Conservation (phyloP, 2,797 vertebrate genomes). For the Clamator glandarius region DNA sequence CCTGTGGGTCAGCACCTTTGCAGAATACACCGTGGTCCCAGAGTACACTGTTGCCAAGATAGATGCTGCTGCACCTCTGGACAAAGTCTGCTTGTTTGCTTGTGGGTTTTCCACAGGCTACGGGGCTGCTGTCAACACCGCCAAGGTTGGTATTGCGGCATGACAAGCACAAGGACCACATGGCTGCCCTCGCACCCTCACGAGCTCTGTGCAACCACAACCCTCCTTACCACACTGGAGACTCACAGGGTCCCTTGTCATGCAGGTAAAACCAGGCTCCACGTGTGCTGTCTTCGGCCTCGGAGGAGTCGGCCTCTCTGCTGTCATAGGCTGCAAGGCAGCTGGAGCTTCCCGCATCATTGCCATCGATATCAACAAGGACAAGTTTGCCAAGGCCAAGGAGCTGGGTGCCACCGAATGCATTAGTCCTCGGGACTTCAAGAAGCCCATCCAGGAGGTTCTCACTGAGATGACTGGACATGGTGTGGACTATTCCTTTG, state of each 20-base stretch:
- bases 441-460: conserved; percentile 86
- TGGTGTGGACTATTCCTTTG: conserved; percentile 90
- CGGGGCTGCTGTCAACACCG: conserved; percentile 80
- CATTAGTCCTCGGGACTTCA: conserved; percentile 85
- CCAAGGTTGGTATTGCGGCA: conserved; percentile 64
- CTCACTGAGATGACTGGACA: conserved; percentile 84
- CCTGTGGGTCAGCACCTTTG: conserved; percentile 79
- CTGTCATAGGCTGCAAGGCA: conserved; percentile 86
- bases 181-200: rapidly evolving
- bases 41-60: conserved; percentile 75
- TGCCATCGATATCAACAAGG: conserved; percentile 84
- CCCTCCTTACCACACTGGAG: background rate
- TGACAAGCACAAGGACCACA: background rate
- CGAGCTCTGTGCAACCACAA: background rate
- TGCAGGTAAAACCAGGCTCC: conserved; percentile 88
- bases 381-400: conserved; percentile 85
- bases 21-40: conserved; percentile 81
- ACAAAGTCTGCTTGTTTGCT: conserved; percentile 80
- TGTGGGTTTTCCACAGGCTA: conserved; percentile 82
- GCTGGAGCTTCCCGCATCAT: conserved; percentile 88
- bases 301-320: conserved; percentile 88
- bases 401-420: conserved; percentile 87
- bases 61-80: conserved; percentile 74
- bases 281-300: conserved; percentile 88
- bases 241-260: background rate